Evolutionary conservation across 92 coral and sea anemone species (phyloP).

Genomic region (Parazoanthus swiftii): DNA sequence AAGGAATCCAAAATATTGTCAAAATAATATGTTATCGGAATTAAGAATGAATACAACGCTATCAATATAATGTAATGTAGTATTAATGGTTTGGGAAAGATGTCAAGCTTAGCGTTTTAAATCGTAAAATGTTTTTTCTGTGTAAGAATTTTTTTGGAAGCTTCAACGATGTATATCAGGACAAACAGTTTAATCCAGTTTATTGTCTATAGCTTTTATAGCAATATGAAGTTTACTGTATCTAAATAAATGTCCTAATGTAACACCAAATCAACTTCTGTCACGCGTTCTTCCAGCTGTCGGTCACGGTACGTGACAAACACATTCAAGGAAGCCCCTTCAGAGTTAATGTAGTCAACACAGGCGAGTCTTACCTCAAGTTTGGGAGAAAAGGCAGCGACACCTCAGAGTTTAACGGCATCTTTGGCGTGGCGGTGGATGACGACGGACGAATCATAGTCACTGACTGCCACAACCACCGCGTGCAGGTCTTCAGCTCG

Average conservation of each 20-base stretch:
- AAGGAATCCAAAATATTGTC: no score
- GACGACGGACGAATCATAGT: slow-evolving; percentile 95
- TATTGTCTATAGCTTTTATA: no score
- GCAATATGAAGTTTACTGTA: not conserved
- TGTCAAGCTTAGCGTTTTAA: not conserved
- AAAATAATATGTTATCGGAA: no score
- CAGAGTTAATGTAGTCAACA: slow-evolving; percentile 87
- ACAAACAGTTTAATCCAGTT: no score
- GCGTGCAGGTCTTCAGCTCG: slow-evolving; percentile 96
- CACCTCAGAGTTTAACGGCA: slow-evolving; percentile 94
- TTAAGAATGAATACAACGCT: not conserved
- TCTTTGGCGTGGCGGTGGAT: slow-evolving; percentile 97
- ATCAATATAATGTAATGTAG: not conserved
- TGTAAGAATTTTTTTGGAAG: not conserved
- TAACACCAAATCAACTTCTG: not conserved
- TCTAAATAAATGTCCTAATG: not conserved
- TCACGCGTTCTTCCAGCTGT: slow-evolving; percentile 60
- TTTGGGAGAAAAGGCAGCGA: slow-evolving; percentile 93
- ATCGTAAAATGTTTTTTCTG: no score
- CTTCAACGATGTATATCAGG: no score
- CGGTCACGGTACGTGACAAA: slow-evolving; percentile 96
- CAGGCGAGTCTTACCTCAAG: slow-evolving; percentile 77
- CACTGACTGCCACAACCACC: slow-evolving; percentile 97
- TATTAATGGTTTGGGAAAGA: not conserved
- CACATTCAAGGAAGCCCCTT: slow-evolving; percentile 99